Percentiles rank a stretch among this genome's conserved stretches.
phyloP scores from a whole-genome alignment of 2,888 invertebrate genomes.

The Polymixis lichenea region DNA sequence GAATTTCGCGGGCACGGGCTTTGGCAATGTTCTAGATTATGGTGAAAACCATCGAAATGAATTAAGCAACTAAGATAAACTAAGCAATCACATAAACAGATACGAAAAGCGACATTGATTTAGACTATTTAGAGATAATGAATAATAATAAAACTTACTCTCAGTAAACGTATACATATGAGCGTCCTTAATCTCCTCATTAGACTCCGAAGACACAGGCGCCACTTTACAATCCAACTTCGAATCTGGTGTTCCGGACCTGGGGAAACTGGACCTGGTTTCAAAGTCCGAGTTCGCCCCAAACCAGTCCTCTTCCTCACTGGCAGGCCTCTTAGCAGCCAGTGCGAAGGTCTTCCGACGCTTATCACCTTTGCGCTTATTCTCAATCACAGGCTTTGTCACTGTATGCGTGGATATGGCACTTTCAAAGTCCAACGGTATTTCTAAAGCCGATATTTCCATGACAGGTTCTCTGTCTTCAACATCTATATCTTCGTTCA shows the following conservation, averaged over 20 bases:
- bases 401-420: slow-evolving; percentile 86
- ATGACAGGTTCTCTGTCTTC: slow-evolving; percentile 51
- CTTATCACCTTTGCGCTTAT: slow-evolving; percentile 71
- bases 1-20: no score
- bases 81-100: not conserved
- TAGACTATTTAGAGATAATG: no score
- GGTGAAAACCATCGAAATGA: not conserved
- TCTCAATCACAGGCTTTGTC: slow-evolving; percentile 75
- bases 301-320: slow-evolving; percentile 86
- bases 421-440: slow-evolving; percentile 80
- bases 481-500: slow-evolving; percentile 64
- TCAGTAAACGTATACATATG: slow-evolving; percentile 82
- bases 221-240: slow-evolving; percentile 76
- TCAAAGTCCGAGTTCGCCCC: slow-evolving; percentile 82
- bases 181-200: slow-evolving; percentile 79
- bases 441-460: slow-evolving; percentile 63
- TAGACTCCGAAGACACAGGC: slow-evolving; percentile 76
- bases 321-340: slow-evolving; percentile 71
- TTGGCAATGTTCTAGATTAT: not conserved
- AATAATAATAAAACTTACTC: slow-evolving; percentile 76
- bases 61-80: not conserved
- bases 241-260: slow-evolving; percentile 84
- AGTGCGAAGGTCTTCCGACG: slow-evolving; percentile 74
- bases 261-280: slow-evolving; percentile 84
- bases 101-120: not conserved